A percentile compares a stretch with the other conserved stretches of the same genome.
These are phyloP conservation scores for Tetranychus truncatus DNA, from an alignment of 2,888 invertebrate genomes.

Conservation along the genomic window DNA sequence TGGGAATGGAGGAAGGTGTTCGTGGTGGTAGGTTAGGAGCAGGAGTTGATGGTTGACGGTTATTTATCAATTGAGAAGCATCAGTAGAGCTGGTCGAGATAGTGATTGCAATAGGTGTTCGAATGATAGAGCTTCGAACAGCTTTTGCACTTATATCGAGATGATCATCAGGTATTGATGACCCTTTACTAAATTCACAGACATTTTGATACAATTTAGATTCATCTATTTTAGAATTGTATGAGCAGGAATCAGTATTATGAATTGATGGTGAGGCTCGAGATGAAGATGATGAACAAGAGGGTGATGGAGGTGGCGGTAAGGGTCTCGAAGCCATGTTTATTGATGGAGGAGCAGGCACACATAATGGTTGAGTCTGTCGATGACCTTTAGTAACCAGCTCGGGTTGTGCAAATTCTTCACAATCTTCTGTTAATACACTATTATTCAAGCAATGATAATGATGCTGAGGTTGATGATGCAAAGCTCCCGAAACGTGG, in stretches of 20 bases:
- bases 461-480: not conserved
- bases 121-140: constrained; percentile 8
- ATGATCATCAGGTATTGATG: constrained; percentile 13
- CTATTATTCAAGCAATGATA: not conserved
- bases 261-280: not conserved
- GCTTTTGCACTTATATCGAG: constrained; percentile 22
- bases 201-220: constrained; percentile 6
- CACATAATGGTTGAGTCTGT: not conserved
- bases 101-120: constrained; percentile 9
- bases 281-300: constrained; percentile 1
- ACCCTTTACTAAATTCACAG: constrained; percentile 13
- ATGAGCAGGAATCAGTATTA: not conserved
- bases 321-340: constrained; percentile 16
- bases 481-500: not conserved
- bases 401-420: not conserved
- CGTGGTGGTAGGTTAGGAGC: not conserved
- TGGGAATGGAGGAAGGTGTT: not conserved
- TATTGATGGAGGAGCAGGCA: not conserved
- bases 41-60: constrained; percentile 4
- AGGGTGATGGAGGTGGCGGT: constrained; percentile 13
- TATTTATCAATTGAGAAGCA: not conserved
- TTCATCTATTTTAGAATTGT: not conserved
- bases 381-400: not conserved
- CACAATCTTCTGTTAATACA: not conserved
- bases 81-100: constrained; percentile 5